A percentile compares a stretch with the other conserved stretches of the same genome.
Conservation (phyloP, 2,888 invertebrate species). For the Biston betularia region DNA sequence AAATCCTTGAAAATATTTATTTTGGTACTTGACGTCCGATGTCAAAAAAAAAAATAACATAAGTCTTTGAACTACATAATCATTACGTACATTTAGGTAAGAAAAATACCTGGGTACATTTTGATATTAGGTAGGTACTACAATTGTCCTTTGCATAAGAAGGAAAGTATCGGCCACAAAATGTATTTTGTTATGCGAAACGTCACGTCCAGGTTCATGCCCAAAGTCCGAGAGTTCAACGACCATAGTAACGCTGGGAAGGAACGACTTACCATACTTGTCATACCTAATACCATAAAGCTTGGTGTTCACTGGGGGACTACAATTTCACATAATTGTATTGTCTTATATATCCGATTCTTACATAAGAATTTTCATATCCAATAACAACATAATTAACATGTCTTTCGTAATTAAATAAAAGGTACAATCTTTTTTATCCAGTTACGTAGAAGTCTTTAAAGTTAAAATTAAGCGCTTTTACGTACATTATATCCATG, state of each 20-base stretch:
- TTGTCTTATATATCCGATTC: not conserved
- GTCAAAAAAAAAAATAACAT: no score
- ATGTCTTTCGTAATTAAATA: not conserved
- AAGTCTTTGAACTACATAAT: no score
- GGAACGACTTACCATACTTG: constrained; percentile 41
- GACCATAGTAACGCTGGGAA: constrained; percentile 63
- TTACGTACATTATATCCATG: no score
- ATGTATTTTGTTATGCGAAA: constrained; percentile 69
- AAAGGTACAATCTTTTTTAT: not conserved
- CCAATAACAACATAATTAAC: not conserved
- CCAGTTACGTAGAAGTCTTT: no score
- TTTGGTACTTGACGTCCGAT: no score
- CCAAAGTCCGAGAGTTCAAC: constrained; percentile 70
- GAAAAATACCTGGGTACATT: not conserved
- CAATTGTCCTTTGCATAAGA: constrained; percentile 37
- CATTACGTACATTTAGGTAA: not conserved
- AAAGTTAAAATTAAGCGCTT: no score
- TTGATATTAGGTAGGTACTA: not conserved
- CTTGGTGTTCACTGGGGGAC: not conserved
- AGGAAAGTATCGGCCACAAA: constrained; percentile 37
- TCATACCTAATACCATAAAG: constrained; percentile 21
- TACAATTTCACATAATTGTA: not conserved
- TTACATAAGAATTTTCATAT: not conserved
- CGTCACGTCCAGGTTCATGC: constrained; percentile 62
- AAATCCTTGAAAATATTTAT: no score